These are phyloP conservation scores for Microhierax caerulescens DNA, from an alignment of 2,797 vertebrate genomes.

Conservation along the genomic window DNA sequence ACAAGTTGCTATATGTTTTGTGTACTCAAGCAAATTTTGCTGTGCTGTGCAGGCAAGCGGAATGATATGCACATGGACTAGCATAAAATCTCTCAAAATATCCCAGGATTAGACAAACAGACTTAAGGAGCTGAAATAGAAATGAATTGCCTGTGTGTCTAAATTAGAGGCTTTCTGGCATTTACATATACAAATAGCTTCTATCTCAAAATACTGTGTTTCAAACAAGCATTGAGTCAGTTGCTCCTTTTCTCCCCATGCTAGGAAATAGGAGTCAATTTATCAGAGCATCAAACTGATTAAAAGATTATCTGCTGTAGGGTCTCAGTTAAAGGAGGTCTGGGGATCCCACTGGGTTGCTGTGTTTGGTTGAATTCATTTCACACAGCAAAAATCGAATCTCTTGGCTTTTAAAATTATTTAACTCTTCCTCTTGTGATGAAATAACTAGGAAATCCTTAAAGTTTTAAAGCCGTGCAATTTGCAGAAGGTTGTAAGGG, in stretches of 20 bases:
- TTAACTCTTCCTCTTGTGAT: background rate
- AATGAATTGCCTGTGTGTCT: background rate
- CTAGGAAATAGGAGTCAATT: background rate
- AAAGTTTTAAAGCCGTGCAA: background rate
- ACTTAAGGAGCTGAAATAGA: background rate
- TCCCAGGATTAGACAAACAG: conserved; percentile 10
- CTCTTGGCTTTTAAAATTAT: background rate
- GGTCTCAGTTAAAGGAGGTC: background rate
- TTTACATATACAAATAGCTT: background rate
- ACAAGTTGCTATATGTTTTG: conserved; percentile 70
- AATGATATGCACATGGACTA: conserved; percentile 13
- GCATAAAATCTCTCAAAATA: conserved; percentile 33
- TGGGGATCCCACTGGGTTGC: background rate
- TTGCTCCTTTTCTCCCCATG: background rate
- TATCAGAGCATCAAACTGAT: conserved; percentile 45
- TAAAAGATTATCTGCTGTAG: conserved; percentile 40
- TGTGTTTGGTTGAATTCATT: background rate
- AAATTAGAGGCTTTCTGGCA: conserved; percentile 11
- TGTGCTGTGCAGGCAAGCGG: conserved; percentile 42
- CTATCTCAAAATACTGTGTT: background rate
- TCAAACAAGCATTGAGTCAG: background rate
- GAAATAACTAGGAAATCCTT: background rate
- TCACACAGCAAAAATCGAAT: background rate
- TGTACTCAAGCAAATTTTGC: conserved; percentile 49
- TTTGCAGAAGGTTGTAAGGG: background rate